Base-by-base conservation (phyloP, 2,113 vertebrate genomes). In the Paramisgurnus dabryanus region DNA sequence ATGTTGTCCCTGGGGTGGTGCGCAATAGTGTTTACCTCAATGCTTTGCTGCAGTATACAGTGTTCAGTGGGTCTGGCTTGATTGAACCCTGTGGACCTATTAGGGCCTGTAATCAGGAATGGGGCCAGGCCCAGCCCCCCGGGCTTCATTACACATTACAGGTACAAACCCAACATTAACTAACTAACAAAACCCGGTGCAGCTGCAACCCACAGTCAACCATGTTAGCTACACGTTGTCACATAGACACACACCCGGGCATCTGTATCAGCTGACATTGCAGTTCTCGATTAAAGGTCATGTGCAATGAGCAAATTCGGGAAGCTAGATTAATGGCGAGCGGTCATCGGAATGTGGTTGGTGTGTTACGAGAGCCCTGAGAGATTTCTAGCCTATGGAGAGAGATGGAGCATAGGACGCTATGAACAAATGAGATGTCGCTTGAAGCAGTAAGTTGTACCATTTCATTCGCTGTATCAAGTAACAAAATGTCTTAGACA, bases 71-170 rank as follows among this genome's bases (percentile, higher is more conserved):
- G 87, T 85, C 80, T 87, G 90, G 82, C 85, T 83, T 97, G 95
- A 98, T 96, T 96, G 94, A 92, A 88, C 95, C 93, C 95, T 92
- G 93, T 94, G 93, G 95, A 93, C 92, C 94, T 85, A 92, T 95
- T 90, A 94, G 68, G 72, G 85, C 84, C 86, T 87, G 84, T 93
- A 93, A 94, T 95, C 86, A 82, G 91, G 93, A 72, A 40, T 50
- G 64, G 57, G 76, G 72, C 76, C 80, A 49, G 40, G 53, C 58
- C 67, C 76, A 88, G 90, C 89, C 95, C 90, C 94, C 7, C 27
- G 89, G 90, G 95, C 84, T 95, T 96, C 95, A 96, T 97, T 97
- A 96, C 91, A 88, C 84, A 86, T 85, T 55, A 70, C 70, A 79
- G 63, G 69, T 78, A 78, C 74, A 74, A 78, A 60, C 76, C 69